Evolutionary conservation across 2,113 vertebrate species (phyloP).

Genomic region (Irena cyanogastra): DNA sequence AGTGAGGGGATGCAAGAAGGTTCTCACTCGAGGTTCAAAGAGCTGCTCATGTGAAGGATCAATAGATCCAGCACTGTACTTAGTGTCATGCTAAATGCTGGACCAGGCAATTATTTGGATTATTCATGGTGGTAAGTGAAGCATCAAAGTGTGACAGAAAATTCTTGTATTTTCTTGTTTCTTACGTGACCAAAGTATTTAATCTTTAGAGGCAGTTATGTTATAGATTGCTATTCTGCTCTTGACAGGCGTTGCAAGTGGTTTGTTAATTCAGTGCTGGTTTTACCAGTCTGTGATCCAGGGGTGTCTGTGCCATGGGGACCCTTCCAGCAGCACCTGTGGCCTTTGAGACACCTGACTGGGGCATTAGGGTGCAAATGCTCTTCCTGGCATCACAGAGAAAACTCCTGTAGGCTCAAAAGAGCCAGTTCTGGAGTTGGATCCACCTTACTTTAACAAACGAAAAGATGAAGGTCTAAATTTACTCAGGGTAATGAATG

Average conservation of each 20-base stretch:
- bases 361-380: not conserved
- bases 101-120: slow-evolving; percentile 39
- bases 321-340: not conserved
- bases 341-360: not conserved
- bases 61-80: not conserved
- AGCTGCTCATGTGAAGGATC: not conserved
- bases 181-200: not conserved
- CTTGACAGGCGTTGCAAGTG: not conserved
- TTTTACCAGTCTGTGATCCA: not conserved
- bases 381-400: not conserved
- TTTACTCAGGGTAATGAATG: not conserved
- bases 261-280: not conserved
- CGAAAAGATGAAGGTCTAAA: not conserved
- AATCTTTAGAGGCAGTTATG: not conserved
- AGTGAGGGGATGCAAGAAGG: not conserved
- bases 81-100: not conserved
- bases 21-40: not conserved
- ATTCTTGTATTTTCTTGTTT: not conserved
- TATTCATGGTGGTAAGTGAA: not conserved
- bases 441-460: not conserved
- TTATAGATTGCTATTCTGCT: not conserved
- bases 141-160: slow-evolving; percentile 10
- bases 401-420: not conserved
- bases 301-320: not conserved
- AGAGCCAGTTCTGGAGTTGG: not conserved